Evolutionary conservation across 2,797 vertebrate species (phyloP).

Genomic region (Eulemur mongoz): DNA sequence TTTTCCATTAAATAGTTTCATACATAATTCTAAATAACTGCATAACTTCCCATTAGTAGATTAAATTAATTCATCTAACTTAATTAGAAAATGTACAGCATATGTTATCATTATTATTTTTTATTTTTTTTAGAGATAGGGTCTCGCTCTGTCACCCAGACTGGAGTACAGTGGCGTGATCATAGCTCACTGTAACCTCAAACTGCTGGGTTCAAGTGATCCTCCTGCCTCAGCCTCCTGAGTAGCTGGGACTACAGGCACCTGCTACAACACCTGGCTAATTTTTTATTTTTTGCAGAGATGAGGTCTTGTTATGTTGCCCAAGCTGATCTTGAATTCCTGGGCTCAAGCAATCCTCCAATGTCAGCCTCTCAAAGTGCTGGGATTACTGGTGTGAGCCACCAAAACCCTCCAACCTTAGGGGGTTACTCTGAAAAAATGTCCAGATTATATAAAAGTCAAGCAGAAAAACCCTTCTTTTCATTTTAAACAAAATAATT

Average conservation of each 20-base stretch:
- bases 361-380: neutral
- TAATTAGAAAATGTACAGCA: neutral
- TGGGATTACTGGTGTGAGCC: neutral
- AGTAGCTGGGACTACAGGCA: no score
- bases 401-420: neutral
- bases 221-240: neutral
- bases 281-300: neutral
- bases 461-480: neutral
- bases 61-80: conserved; percentile 6
- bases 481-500: neutral
- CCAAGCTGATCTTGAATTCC: no score
- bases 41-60: neutral
- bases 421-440: neutral
- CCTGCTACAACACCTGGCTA: neutral
- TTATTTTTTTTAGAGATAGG: neutral
- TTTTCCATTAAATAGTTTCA: conserved; percentile 4
- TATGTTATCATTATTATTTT: neutral
- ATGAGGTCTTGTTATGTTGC: neutral
- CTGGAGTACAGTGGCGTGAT: neutral
- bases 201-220: neutral
- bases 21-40: conserved; percentile 20
- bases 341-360: neutral
- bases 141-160: neutral
- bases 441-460: neutral
- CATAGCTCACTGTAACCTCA: neutral